Percentiles rank a stretch among this genome's conserved stretches.
These are phyloP conservation scores for Andrena hattorfiana DNA, from an alignment of 2,888 invertebrate species.

Conservation along the genomic window DNA sequence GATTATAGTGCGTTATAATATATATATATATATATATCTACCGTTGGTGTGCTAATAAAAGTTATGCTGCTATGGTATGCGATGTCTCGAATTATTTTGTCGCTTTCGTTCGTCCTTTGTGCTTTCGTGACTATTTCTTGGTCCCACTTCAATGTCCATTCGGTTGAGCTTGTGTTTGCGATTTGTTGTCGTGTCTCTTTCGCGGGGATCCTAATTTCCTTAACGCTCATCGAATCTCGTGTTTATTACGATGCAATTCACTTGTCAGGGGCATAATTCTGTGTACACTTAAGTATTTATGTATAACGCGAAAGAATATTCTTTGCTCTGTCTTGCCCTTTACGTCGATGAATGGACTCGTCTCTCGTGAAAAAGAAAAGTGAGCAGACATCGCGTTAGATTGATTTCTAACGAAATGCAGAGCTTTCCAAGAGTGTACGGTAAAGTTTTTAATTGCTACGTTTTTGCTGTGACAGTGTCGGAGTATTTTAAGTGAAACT, in stretches of 20 bases:
- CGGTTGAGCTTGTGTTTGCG: constrained; percentile 40
- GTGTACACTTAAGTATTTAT: background rate
- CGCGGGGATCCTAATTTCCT: background rate
- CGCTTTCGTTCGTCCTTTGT: constrained; percentile 79
- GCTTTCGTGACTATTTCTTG: constrained; percentile 64
- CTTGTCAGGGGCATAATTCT: background rate
- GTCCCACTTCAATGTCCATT: constrained; percentile 30
- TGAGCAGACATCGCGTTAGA: background rate
- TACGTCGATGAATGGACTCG: background rate
- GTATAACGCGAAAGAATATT: background rate
- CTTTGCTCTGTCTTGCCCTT: background rate
- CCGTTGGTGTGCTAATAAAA: constrained; percentile 84
- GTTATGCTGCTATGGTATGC: constrained; percentile 82
- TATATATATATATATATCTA: constrained; percentile 38
- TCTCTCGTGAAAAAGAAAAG: constrained; percentile 17
- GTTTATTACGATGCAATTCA: background rate
- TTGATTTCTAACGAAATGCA: background rate
- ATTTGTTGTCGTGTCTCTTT: constrained; percentile 22
- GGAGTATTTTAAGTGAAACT: constrained; percentile 33
- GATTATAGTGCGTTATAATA: constrained; percentile 81
- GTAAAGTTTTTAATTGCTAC: constrained; percentile 16
- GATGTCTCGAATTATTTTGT: constrained; percentile 83
- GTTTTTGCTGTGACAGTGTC: constrained; percentile 29
- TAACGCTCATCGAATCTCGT: background rate
- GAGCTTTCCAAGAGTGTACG: constrained; percentile 19